Evolutionary conservation across 2,888 invertebrate genomes (phyloP), one percentile per base, ranked within the genome.

Genomic region (Oconnorella tubifera): DNA sequence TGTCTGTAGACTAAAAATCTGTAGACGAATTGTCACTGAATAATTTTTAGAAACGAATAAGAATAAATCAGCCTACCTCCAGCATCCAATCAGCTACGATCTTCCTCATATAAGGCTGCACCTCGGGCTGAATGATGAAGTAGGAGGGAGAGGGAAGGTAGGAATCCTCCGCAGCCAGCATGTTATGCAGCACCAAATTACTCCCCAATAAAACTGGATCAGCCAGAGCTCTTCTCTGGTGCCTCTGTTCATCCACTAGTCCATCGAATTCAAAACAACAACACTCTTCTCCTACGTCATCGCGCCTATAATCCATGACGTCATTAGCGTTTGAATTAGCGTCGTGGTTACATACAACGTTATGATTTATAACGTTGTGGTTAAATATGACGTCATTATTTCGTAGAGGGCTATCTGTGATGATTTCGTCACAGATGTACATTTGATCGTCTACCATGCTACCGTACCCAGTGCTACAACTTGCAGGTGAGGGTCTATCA

Each of bases 41-140:
- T n/a, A n/a, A n/a, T n/a, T n/a, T n/a, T n/a, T n/a, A n/a, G n/a
- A n/a, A n/a, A n/a, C n/a, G n/a, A n/a, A n/a, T n/a, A n/a, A n/a
- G n/a, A n/a, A n/a, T n/a, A n/a, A n/a, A n/a, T n/a, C n/a, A n/a
- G n/a, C 84, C 82, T 86, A 95, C 95, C 91, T 96, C 95, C 84
- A 92, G 88, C 95, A 96, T 95, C 96, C 96, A 96, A 83, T 91
- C 90, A 76, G 92, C 89, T 78, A 95, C 92, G 82, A 92, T 88
- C 83, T 89, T 90, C 82, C 95, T 88, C 93, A 94, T 95, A 78
- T 88, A 87, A 65, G 91, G 89, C 74, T 91, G 91, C 78, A 96
- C 87, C 83, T 95, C 93, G 76, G 86, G 88, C 86, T 95, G 95
- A 76, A 92, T 88, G 82, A 88, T 88, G 80, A 87, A 88, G 84